Base-by-base conservation (phyloP, 2,888 invertebrate species). In the Caenorhabditis angaria region DNA sequence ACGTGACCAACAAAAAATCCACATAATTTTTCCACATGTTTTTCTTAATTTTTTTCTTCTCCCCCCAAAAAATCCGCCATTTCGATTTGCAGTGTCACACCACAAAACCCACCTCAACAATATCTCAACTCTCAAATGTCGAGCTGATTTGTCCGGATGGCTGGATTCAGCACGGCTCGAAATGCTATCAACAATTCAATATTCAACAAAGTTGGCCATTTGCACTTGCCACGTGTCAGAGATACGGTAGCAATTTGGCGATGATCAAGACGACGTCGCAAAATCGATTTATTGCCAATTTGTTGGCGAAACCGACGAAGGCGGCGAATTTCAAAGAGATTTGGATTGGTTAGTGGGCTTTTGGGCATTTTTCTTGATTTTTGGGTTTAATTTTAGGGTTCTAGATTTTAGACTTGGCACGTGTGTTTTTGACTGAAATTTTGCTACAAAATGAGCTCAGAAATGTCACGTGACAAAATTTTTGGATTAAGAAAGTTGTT, bases 201-300 rank as follows among this genome's bases (percentile, higher is more conserved):
- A 75, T 83, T 4, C 78, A 82, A 27, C 72, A 80, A 53, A 85
- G 86, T 18, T 87, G 88, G 88, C 82, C 86, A 4, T 85, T 87
- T 55, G 87, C 87, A 2, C 61, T 88, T 28, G 73, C 77, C 2
- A 85, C 86, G 32, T 87, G 87, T 62, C 68, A 76, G 29, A 95
- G 96, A 89, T 96, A 96, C 89, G 96, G 96, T 86, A 94, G 95
- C 90, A 94, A 95, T 88, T 90, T 97, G 84, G 94, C 95, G 90
- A 92, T 94, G 71, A 93, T 96, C 82, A 94, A 95, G 88, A 93
- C 92, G 51, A 94, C 93, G 89, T 91, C 91, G 77, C 95, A 96
- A 90, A 96, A 96, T 90, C 94, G 95, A 88, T 92, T 94, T 89
- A 93, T 95, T 27, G 92, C 94, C 70, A 91, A 91, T 75, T 91